Evolutionary conservation across 2,888 invertebrate genomes (phyloP).

Genomic region (Sclerodermus sp.): DNA sequence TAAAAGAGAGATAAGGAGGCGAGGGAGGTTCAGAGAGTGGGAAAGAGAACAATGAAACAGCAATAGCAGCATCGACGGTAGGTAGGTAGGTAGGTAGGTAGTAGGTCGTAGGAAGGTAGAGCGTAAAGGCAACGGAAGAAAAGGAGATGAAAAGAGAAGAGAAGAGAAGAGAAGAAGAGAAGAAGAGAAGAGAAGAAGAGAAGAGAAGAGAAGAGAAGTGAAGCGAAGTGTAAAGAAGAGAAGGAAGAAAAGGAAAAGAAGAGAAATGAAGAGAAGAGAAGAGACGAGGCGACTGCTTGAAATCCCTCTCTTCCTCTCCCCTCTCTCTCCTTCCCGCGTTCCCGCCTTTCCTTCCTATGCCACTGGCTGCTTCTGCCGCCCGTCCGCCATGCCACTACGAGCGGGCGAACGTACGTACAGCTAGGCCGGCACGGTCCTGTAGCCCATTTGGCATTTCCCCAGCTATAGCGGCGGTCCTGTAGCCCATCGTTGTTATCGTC

Average conservation of each 20-base stretch:
- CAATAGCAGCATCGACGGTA: not conserved
- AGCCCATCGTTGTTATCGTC: slow-evolving; percentile 61
- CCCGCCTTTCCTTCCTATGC: slow-evolving; percentile 36
- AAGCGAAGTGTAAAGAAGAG: slow-evolving; percentile 43
- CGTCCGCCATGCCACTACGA: slow-evolving; percentile 55
- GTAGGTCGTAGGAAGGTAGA: slow-evolving; percentile 29
- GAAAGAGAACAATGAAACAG: slow-evolving; percentile 3
- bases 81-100: slow-evolving; percentile 15
- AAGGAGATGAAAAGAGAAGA: slow-evolving; percentile 28
- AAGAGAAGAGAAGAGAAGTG: too few relatives aligned
- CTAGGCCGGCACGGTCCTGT: slow-evolving; percentile 56
- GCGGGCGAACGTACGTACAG: slow-evolving; percentile 49
- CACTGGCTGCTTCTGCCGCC: slow-evolving; percentile 41
- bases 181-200: too few relatives aligned
- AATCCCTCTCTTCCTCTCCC: slow-evolving; percentile 47
- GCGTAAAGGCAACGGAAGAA: slow-evolving; percentile 47
- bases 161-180: slow-evolving; percentile 41
- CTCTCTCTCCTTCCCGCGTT: too few relatives aligned
- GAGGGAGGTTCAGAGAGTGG: too few relatives aligned
- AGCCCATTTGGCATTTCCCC: slow-evolving; percentile 60
- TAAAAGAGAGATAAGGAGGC: slow-evolving; percentile 1
- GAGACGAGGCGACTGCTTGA: slow-evolving; percentile 53
- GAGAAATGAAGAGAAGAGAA: not conserved
- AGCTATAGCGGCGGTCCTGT: slow-evolving; percentile 58
- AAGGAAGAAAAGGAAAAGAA: slow-evolving; percentile 47